These are phyloP conservation scores for Trichonephila clavata DNA, from an alignment of 1,140 invertebrate species.

Conservation along the genomic window DNA sequence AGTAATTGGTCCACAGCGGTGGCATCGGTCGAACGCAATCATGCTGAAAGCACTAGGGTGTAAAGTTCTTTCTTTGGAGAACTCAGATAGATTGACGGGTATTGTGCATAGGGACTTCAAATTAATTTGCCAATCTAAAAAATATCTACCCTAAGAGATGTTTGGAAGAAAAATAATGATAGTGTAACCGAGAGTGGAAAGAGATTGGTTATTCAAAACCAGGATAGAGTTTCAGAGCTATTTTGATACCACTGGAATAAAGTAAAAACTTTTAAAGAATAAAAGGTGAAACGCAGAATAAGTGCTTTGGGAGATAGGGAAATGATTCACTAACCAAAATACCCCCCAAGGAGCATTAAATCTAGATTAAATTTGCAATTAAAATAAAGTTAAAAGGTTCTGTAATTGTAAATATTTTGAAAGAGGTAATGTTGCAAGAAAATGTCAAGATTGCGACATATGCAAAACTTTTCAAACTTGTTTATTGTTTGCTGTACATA, in stretches of 20 bases:
- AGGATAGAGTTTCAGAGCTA: too few relatives aligned
- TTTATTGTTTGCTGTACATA: too few relatives aligned
- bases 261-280: neutral
- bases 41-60: conserved; percentile 14
- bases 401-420: too few relatives aligned
- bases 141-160: neutral
- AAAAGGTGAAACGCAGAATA: neutral
- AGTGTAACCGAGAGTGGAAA: neutral
- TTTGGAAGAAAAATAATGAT: neutral
- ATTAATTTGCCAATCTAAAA: neutral
- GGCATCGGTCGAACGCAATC: conserved; percentile 5
- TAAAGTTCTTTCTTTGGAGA: conserved; percentile 2
- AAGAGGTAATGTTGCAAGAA: rapidly evolving
- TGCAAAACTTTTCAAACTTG: too few relatives aligned
- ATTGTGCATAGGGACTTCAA: neutral
- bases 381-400: too few relatives aligned
- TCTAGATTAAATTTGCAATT: too few relatives aligned
- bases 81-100: neutral
- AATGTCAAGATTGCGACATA: too few relatives aligned
- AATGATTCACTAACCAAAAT: too few relatives aligned
- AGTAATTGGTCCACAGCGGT: conserved; percentile 5
- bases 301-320: too few relatives aligned
- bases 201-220: neutral
- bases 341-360: too few relatives aligned
- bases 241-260: too few relatives aligned